Base-by-base conservation (phyloP, 2,113 vertebrate genomes). In the Pseudonaja textilis region DNA sequence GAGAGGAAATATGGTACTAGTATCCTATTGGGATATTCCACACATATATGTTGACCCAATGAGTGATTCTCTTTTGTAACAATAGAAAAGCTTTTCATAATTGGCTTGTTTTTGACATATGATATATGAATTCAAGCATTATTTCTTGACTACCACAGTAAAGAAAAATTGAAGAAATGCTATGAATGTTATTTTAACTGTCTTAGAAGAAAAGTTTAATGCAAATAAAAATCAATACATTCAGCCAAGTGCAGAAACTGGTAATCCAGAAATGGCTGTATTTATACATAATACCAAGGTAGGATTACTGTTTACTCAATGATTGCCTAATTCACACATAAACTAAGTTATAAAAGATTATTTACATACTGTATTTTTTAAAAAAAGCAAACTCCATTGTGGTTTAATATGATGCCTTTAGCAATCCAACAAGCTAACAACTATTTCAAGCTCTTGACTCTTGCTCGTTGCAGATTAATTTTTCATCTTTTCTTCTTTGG, bases 401-500 rank as follows among this genome's bases (percentile, higher is more conserved):
- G 34, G 34, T 42, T 81, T 81, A 42, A 39, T 39, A 81, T 74
- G 5, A 74, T 9, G 34, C 34, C 69, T 81, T 81, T 20, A 81
- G 18, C 34, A 81, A 81, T 81, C 7, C 18, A 81, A 81, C 0
- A 29, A 64, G 2, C 93, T 64, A 0, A 56, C 89, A 14, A 74
- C 20, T 12, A 0, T 1, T 56, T 29, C 39, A 94, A 92, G 39
- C 16, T 3, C 92, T 85, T 95, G 47, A 90, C 93, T 92, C 91
- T 74, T 86, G 26, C 90, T 20, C 88, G 16, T 93, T 34, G 81
- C 54, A 34, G 87, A 92, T 88, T 93, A 91, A 87, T 95, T 85
- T 89, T 91, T 56, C 91, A 1, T 59, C 6, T 39, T 54, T 50
- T 59, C 7, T 10, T 91, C 54, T 85, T 56, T 81, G 20, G 96